A percentile compares a stretch with the other conserved stretches of the same genome.
Conservation (phyloP, 1,140 invertebrate genomes). For the Himalopsyche phryganea region DNA sequence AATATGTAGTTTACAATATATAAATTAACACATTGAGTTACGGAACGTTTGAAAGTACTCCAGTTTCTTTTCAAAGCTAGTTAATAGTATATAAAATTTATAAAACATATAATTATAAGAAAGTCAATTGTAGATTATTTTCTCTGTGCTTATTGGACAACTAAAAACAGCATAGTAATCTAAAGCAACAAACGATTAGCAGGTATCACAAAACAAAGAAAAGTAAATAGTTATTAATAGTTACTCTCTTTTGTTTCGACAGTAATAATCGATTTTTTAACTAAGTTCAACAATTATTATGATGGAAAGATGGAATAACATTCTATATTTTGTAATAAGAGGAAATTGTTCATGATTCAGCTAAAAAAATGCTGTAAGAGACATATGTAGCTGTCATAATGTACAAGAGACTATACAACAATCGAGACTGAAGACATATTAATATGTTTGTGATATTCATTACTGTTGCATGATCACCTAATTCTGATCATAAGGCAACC, state of each 20-base stretch:
- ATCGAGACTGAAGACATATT: slow-evolving; percentile 3
- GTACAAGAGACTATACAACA: slow-evolving; percentile 3
- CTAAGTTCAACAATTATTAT: not conserved
- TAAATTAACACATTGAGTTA: not conserved
- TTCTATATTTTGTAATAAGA: not conserved
- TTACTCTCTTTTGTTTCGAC: not conserved
- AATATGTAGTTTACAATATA: not conserved
- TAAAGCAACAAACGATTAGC: too few species aligned
- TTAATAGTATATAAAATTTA: too few species aligned
- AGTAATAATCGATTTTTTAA: not conserved
- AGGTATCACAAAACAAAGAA: too few species aligned
- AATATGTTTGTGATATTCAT: slow-evolving; percentile 10
- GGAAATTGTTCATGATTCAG: not conserved
- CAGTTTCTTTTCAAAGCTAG: too few species aligned
- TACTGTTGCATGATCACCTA: not conserved
- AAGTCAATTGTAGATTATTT: not conserved
- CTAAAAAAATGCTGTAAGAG: not conserved
- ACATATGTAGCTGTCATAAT: not conserved
- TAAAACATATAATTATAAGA: not conserved
- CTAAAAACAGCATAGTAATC: not conserved
- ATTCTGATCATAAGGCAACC: too few species aligned
- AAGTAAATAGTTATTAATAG: too few species aligned
- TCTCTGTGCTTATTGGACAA: not conserved
- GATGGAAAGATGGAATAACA: not conserved
- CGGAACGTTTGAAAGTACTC: not conserved